Conservation (phyloP, 2,797 vertebrate genomes). For the Prunella strophiata region DNA sequence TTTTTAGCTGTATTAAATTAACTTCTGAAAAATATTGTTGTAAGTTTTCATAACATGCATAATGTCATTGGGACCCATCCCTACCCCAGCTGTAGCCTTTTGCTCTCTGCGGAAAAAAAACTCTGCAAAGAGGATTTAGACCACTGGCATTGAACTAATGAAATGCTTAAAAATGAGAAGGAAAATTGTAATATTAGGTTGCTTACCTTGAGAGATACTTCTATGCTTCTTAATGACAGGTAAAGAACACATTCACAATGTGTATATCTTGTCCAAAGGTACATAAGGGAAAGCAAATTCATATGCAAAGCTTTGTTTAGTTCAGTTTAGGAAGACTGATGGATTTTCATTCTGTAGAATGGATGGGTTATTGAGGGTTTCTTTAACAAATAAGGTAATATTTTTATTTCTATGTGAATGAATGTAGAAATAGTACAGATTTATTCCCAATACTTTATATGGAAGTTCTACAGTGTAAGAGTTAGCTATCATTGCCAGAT, state of each 20-base stretch:
- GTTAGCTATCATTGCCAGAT: not conserved
- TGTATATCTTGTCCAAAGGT: not conserved
- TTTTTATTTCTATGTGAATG: not conserved
- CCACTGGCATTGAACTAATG: not conserved
- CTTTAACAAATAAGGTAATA: not conserved
- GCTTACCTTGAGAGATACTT: not conserved
- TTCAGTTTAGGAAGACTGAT: not conserved
- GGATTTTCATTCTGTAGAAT: not conserved
- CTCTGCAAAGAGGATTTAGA: not conserved
- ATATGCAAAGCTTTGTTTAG: not conserved
- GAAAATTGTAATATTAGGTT: not conserved
- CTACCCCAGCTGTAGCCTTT: not conserved
- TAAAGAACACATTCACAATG: not conserved
- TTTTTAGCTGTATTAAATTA: not conserved
- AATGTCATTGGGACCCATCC: not conserved
- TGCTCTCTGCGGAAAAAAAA: not conserved
- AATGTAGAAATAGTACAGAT: not conserved
- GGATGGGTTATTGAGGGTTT: not conserved
- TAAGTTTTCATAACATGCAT: not conserved
- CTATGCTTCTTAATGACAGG: not conserved
- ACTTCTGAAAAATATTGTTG: not conserved
- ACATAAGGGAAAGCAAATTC: not conserved
- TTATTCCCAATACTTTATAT: not conserved
- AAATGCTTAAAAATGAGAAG: not conserved
- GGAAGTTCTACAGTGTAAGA: not conserved